Evolutionary conservation across 2,113 vertebrate species (phyloP), one percentile per base, ranked within the genome.

Genomic region (Lates calcarifer): DNA sequence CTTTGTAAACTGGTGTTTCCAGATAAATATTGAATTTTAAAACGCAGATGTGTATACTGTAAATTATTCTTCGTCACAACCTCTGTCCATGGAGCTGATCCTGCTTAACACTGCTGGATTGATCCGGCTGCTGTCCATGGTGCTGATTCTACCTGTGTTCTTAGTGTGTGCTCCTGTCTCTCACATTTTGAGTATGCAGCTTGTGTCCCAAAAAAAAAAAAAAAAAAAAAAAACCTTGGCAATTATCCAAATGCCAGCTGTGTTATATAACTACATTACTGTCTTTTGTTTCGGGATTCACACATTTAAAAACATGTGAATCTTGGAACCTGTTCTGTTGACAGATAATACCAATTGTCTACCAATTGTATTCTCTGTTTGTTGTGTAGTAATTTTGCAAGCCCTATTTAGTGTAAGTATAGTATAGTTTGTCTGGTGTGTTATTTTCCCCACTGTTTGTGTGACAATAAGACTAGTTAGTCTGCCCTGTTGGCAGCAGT

Each of bases 41-140:
- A 22, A 20, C 47, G 2, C 13, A 14, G 3, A 17, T 51, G 22
- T 51, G 6, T 51, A 51, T 51, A 55, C 10, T 26, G 3, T 26
- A n/a, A 24, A 22, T 8, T 8, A 17, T 1, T 6, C 1, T 35
- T 5, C 4, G 26, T 57, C 20, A 24, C 17, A 12, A 8, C 12
- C 61, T 79, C 80, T 83, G 53, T 77, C 87, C 61, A 0, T 60
- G 74, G 77, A 81, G 73, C 73, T 78, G 65, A 74, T 72, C 41
- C 20, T 3, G 13, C 24, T 31, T 61, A 39, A 7, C 31, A 1
- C 70, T 62, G n/a, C 15, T 18, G 5, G n/a, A 18, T 24, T 31
- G 33, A 39, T 12, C 5, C 2, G 6, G 73, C 2, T 41, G 39
- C 77, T 85, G 58, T 83, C 85, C 73, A 0, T 75, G 73, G 60